These are phyloP conservation scores for Oxyscelio sp. DNA, from an alignment of 2,888 invertebrate species.

Conservation along the genomic window DNA sequence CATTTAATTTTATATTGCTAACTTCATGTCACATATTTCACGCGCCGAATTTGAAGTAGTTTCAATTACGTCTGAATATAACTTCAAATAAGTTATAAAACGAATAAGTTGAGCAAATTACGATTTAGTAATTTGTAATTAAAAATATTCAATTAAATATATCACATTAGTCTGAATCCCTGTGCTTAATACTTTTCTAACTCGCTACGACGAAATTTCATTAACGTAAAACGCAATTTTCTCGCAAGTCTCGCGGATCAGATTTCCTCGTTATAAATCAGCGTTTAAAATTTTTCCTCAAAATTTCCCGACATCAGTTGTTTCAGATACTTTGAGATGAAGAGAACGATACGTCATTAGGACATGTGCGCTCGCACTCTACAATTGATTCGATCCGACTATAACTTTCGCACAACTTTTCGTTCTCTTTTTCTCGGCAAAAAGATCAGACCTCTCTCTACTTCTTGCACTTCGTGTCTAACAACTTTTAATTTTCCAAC, in stretches of 20 bases:
- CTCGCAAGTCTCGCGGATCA: neutral
- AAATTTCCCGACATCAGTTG: neutral
- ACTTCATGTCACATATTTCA: no score
- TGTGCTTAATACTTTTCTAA: neutral
- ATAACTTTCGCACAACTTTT: slow-evolving; percentile 33
- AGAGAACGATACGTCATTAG: slow-evolving; percentile 32
- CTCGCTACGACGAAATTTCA: neutral
- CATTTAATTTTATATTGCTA: no score
- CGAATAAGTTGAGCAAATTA: no score
- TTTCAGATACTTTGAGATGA: slow-evolving; percentile 5
- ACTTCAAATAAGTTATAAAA: no score
- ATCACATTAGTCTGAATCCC: no score
- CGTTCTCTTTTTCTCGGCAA: slow-evolving; percentile 11
- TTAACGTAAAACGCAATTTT: neutral
- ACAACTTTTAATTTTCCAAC: slow-evolving; percentile 64
- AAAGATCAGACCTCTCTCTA: slow-evolving; percentile 21
- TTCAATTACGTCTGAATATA: no score
- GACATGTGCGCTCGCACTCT: slow-evolving; percentile 17
- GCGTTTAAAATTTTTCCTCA: neutral
- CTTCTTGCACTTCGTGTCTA: slow-evolving; percentile 37
- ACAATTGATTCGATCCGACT: slow-evolving; percentile 46
- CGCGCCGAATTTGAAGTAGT: no score
- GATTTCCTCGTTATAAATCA: neutral
- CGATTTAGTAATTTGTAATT: no score
- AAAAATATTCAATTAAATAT: no score